Conservation (phyloP, 1,140 invertebrate genomes). For the Ostrea denselamellosa region DNA sequence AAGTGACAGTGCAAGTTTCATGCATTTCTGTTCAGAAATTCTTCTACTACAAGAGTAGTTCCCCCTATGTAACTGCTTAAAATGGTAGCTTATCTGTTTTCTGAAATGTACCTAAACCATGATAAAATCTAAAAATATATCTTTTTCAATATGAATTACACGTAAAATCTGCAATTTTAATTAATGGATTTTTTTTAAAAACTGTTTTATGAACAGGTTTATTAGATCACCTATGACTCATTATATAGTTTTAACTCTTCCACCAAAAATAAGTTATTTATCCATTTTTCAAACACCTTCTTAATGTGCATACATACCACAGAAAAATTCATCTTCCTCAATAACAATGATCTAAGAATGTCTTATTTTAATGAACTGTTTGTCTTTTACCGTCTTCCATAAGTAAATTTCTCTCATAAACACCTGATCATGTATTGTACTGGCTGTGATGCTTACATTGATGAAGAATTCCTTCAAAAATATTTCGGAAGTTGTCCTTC, state of each 20-base stretch:
- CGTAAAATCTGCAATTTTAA: neutral
- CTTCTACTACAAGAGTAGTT: no score
- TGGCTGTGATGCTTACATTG: slow-evolving; percentile 72
- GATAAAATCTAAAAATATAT: no score
- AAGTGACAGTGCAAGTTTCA: no score
- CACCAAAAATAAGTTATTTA: no score
- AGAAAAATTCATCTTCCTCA: neutral
- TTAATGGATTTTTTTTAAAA: neutral
- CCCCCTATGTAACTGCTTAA: no score
- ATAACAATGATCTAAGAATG: neutral
- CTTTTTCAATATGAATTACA: neutral
- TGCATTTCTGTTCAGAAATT: no score
- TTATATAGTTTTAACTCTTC: no score
- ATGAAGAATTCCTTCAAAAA: slow-evolving; percentile 70
- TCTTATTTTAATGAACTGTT: neutral
- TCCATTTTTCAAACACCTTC: neutral
- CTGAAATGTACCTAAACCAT: no score
- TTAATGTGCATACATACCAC: neutral
- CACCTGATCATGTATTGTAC: neutral
- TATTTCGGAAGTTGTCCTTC: slow-evolving; percentile 82
- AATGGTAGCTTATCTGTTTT: no score
- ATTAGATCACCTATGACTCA: no score
- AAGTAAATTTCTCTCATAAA: neutral
- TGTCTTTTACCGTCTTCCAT: slow-evolving; percentile 25
- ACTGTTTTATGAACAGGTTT: no score